Evolutionary conservation across 2,797 vertebrate genomes (phyloP), one percentile per base, ranked within the genome.

Genomic region (Acanthurus lineatus): DNA sequence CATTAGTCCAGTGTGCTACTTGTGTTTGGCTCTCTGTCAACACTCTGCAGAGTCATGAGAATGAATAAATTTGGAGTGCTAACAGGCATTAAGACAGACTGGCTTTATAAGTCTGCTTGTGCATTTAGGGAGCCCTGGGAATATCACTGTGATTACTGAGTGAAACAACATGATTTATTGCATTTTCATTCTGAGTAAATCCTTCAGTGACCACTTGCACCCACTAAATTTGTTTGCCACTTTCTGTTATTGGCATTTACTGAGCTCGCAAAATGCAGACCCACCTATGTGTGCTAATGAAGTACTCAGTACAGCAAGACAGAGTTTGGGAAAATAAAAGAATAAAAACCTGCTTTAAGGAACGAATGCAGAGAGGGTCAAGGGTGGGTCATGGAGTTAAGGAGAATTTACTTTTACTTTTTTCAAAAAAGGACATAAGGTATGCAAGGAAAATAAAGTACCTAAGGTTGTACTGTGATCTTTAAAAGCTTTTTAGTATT

Each of bases 61-160:
- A 63, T 76, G 52, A 88, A 76, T 82, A 79, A 0, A 83, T 86
- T 77, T 77, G 54, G 53, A 14, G 22, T 49, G 58, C 62, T 81
- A 69, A 77, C 10, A 63, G 32, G 61, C 52, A 69, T 71, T 5
- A 40, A 78, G 56, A 77, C 52, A 65, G 57, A 35, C 20, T 8
- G 45, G 42, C 44, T 72, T 69, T 60, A 25, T n/a, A 44, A 70
- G 47, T 79, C 58, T 57, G 74, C 6, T 51, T 38, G 76, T 66
- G 64, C 54, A 22, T 60, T 81, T 64, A 67, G 63, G 42, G 49
- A 75, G 51, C 20, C 12, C 60, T 52, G 14, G 45, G 65, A 79
- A 64, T 66, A 76, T 59, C 28, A 52, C 15, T 48, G 22, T 60
- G 60, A 66, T 17, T 49, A 45, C 53, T 56, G 48, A 69, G 48